A percentile compares a stretch with the other conserved stretches of the same genome.
phyloP scores from a whole-genome alignment of 1,140 invertebrate genomes.

The Aphelinus atriplicis region DNA sequence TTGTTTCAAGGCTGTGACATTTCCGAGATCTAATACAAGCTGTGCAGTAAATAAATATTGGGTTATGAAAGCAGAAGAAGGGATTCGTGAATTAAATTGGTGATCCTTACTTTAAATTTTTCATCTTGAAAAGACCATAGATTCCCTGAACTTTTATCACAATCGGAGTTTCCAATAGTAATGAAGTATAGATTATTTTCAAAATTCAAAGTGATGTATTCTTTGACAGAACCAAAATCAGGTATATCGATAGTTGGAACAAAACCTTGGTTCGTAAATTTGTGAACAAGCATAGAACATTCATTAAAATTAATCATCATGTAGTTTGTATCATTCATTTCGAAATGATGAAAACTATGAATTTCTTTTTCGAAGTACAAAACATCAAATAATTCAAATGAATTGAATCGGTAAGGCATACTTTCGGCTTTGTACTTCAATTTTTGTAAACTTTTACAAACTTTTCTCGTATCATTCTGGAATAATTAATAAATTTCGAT shows the following conservation, averaged over 20 bases:
- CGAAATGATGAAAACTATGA: slow-evolving; percentile 54
- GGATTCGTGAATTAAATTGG: slow-evolving; percentile 11
- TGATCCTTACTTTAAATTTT: slow-evolving; percentile 44
- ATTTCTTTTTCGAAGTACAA: slow-evolving; percentile 53
- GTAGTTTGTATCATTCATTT: slow-evolving; percentile 50
- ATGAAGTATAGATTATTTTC: slow-evolving; percentile 56
- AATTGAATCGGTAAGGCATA: slow-evolving; percentile 63
- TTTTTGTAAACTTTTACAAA: slow-evolving; percentile 52
- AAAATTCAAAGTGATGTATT: slow-evolving; percentile 52
- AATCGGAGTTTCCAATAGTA: slow-evolving; percentile 44
- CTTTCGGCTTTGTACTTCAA: slow-evolving; percentile 48
- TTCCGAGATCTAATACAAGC: slow-evolving; percentile 48
- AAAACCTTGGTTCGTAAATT: slow-evolving; percentile 45
- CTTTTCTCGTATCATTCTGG: slow-evolving; percentile 49
- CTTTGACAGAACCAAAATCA: slow-evolving; percentile 51
- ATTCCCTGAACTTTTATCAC: slow-evolving; percentile 49
- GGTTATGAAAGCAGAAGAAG: neutral
- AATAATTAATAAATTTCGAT: slow-evolving; percentile 39
- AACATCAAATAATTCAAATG: slow-evolving; percentile 59
- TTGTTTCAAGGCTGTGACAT: slow-evolving; percentile 39
- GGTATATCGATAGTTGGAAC: slow-evolving; percentile 27
- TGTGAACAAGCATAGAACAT: slow-evolving; percentile 47
- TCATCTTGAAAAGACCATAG: slow-evolving; percentile 60
- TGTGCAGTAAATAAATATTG: slow-evolving; percentile 35
- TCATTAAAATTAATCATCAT: slow-evolving; percentile 58